Conservation (phyloP, 2,888 invertebrate genomes). For the Machimus rusticus region DNA sequence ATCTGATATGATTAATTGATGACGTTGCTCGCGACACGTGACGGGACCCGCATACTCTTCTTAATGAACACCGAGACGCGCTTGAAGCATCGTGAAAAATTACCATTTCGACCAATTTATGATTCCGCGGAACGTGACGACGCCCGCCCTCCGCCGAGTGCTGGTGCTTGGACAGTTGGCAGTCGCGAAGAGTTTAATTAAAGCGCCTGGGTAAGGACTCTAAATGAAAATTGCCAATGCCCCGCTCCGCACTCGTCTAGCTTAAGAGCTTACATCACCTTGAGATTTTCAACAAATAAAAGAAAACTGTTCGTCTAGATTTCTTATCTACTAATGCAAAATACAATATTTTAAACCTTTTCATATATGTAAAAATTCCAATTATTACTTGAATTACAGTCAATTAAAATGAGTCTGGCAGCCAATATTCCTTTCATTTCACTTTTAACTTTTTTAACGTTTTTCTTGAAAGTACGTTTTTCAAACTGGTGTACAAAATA, state of each 20-base stretch:
- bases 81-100: conserved; percentile 43
- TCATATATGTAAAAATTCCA: too few relatives aligned
- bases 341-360: too few relatives aligned
- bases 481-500: too few relatives aligned
- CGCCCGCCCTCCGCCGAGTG: neutral
- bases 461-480: too few relatives aligned
- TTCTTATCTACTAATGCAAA: too few relatives aligned
- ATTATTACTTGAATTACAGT: too few relatives aligned
- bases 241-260: neutral
- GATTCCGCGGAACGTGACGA: conserved; percentile 16
- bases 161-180: neutral
- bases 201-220: neutral
- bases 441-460: too few relatives aligned
- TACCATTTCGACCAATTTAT: conserved; percentile 44
- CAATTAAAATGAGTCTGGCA: too few relatives aligned
- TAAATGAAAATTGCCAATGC: neutral
- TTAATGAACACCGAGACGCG: conserved; percentile 43
- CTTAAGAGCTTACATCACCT: too few relatives aligned
- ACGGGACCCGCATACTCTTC: conserved; percentile 46
- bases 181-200: conserved; percentile 7
- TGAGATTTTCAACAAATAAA: too few relatives aligned
- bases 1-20: conserved; percentile 48
- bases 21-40: conserved; percentile 47
- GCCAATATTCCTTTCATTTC: too few relatives aligned
- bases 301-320: too few relatives aligned